Base-by-base conservation (phyloP, 2,113 vertebrate genomes). In the Cariama cristata region DNA sequence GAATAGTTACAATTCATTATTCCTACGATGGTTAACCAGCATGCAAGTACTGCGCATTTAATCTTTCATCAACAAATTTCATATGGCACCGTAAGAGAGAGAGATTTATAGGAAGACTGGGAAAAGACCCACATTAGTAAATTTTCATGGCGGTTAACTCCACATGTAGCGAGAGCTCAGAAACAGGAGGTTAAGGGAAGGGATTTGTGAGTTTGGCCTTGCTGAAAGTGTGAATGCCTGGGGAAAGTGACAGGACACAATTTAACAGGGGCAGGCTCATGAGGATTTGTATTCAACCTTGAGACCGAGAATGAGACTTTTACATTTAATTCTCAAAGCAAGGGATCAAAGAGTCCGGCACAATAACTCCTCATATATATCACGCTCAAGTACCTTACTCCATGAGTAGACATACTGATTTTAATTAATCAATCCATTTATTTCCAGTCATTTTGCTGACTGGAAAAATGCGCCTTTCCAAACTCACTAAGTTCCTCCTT, bases 241-340 rank as follows among this genome's bases (percentile, higher is more conserved):
- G 26, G 12, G n/a, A 77, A 89, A 81, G 22, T 74, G 93, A 86
- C 73, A 84, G 32, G 40, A 86, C 42, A 53, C 56, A 76, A 86
- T 69, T 69, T 62, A 74, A 45, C 24, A 64, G 17, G 6, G 47
- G 14, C 28, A 5, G 12, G 47, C 32, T 86, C 59, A 62, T 1
- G 2, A 83, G 64, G 59, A 94, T 91, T 92, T 95, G 86, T 86
- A 62, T 77, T 92, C 91, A 88, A 73, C 72, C 86, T 95, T 86
- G 83, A 89, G 83, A 55, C 50, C 38, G 15, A 93, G 82, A 87
- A 59, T 40, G 56, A 82, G 67, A 88, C 22, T 88, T 88, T 32
- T 50, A 47, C 19, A 66, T 76, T 96, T 94, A 79, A 80, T 84
- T 94, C 75, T 88, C 71, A 79, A 89, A 84, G 73, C 60, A 55